These are phyloP conservation scores for Huso huso DNA, from an alignment of 2,797 vertebrate species.

Conservation along the genomic window DNA sequence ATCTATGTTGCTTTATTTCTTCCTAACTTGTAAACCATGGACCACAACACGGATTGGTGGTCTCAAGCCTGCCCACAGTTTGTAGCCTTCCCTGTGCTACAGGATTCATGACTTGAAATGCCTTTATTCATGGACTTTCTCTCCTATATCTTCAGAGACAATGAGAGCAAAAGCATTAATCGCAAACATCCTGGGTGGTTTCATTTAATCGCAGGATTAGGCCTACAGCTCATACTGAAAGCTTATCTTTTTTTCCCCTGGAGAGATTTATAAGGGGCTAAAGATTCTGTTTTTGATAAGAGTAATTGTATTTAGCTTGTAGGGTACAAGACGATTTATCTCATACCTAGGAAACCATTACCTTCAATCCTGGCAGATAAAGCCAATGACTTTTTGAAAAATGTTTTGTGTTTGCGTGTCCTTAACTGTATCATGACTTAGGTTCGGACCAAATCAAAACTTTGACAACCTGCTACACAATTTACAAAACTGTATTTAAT, in stretches of 20 bases:
- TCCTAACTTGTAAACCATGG: background rate
- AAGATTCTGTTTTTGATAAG: conserved; percentile 64
- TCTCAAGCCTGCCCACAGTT: background rate
- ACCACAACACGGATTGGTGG: background rate
- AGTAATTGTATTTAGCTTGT: conserved; percentile 73
- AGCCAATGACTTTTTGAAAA: background rate
- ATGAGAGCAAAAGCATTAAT: conserved; percentile 49
- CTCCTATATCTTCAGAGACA: conserved; percentile 42
- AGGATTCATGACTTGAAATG: conserved; percentile 1
- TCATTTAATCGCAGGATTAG: conserved; percentile 65
- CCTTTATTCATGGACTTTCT: conserved; percentile 33
- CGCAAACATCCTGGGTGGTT: conserved; percentile 54
- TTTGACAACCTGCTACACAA: too few relatives aligned
- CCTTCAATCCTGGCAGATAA: conserved; percentile 27
- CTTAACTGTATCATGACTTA: background rate
- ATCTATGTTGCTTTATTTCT: background rate
- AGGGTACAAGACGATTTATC: conserved; percentile 64
- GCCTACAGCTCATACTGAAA: conserved; percentile 41
- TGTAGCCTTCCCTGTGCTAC: background rate
- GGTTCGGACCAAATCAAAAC: too few relatives aligned
- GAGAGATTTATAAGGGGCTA: conserved; percentile 48
- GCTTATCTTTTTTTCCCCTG: conserved; percentile 50
- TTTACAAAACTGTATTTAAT: too few relatives aligned
- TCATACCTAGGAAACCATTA: conserved; percentile 47
- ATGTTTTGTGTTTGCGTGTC: background rate